A percentile compares a stretch with the other conserved stretches of the same genome.
Evolutionary conservation across 2,113 vertebrate species (phyloP).

Genomic region (Salvator merianae): DNA sequence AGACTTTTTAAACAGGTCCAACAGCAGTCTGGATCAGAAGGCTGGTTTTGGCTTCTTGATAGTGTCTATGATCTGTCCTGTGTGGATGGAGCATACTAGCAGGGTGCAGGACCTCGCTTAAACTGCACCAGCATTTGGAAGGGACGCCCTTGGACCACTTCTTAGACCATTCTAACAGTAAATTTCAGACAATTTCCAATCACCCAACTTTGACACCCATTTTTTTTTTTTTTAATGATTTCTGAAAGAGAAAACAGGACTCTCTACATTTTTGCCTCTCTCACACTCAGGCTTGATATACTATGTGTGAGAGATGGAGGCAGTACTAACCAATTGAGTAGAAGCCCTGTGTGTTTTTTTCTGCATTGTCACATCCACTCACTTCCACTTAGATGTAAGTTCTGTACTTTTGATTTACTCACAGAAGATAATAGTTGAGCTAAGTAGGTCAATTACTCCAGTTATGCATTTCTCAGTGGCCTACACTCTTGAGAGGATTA

Average conservation of each 20-base stretch:
- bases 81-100: too few relatives aligned
- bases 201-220: slow-evolving; percentile 24
- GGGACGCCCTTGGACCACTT: too few relatives aligned
- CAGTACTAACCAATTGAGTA: background rate
- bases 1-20: too few relatives aligned
- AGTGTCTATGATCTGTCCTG: too few relatives aligned
- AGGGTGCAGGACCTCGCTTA: too few relatives aligned
- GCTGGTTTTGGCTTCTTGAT: too few relatives aligned
- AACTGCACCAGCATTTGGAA: too few relatives aligned
- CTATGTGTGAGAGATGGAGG: background rate
- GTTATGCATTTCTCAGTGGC: accelerated
- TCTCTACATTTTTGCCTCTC: background rate
- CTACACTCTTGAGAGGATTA: background rate
- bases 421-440: background rate
- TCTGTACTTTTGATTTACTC: background rate
- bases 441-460: background rate
- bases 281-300: background rate
- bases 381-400: background rate
- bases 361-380: accelerated
- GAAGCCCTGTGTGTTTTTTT: accelerated
- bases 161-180: too few relatives aligned
- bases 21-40: too few relatives aligned
- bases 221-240: too few relatives aligned
- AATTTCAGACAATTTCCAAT: background rate
- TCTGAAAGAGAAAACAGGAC: too few relatives aligned